phyloP scores from a whole-genome alignment of 92 coral and sea anemone genomes.

The Actinostola sp. region DNA sequence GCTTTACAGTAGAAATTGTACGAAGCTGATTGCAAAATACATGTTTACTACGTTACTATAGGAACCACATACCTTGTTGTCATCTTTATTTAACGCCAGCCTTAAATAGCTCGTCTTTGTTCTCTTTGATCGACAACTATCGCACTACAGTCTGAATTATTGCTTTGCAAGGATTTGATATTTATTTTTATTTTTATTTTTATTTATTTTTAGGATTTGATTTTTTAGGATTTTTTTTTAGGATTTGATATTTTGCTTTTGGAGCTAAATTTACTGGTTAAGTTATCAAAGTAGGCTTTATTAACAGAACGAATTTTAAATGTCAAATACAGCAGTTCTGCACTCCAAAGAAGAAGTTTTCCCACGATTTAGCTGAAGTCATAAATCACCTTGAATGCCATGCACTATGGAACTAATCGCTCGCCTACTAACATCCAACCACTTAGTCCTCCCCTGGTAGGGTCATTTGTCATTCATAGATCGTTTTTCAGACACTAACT shows the following conservation, averaged over 20 bases:
- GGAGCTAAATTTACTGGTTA: too few relatives aligned
- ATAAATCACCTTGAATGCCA: constrained; percentile 3
- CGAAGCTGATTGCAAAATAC: too few relatives aligned
- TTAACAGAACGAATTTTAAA: too few relatives aligned
- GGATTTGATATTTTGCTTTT: too few relatives aligned
- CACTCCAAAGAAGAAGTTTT: too few relatives aligned
- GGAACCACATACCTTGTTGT: constrained; percentile 8
- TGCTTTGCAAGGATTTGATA: not conserved
- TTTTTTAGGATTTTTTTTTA: too few relatives aligned
- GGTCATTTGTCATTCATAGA: constrained; percentile 5
- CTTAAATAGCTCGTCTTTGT: too few relatives aligned
- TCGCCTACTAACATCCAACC: not conserved
- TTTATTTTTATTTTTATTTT: too few relatives aligned
- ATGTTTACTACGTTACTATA: constrained; percentile 3
- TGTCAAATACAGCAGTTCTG: too few relatives aligned
- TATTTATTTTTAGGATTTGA: too few relatives aligned
- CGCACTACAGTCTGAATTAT: not conserved
- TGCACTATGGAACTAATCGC: constrained; percentile 2
- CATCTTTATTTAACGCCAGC: too few relatives aligned
- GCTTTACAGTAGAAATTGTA: not conserved
- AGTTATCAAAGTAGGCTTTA: too few relatives aligned
- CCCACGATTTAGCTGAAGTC: not conserved
- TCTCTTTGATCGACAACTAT: not conserved
- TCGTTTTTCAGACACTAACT: not conserved
- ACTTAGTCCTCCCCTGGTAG: not conserved